phyloP scores from a whole-genome alignment of 2,888 invertebrate species.

The Agrochola litura region DNA sequence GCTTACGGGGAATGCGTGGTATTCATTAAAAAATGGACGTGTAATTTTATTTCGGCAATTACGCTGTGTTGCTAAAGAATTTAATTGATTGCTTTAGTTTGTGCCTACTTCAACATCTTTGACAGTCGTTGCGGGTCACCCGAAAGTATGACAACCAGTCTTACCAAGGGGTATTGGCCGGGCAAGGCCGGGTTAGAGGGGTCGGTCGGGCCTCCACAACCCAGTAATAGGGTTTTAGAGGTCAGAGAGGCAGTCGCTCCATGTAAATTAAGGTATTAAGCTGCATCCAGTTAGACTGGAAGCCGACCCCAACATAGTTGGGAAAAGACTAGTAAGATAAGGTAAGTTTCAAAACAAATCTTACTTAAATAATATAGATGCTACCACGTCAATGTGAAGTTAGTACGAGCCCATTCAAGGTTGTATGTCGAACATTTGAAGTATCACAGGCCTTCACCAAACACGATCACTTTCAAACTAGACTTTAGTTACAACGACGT shows the following conservation, averaged over 20 bases:
- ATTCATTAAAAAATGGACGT: constrained; percentile 30
- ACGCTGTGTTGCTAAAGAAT: not conserved
- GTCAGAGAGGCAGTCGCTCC: no score
- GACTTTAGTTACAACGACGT: constrained; percentile 9
- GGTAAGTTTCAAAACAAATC: not conserved
- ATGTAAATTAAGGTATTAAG: no score
- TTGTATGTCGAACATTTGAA: not conserved
- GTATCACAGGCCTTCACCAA: constrained; percentile 7
- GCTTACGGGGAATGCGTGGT: not conserved
- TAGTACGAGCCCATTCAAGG: not conserved
- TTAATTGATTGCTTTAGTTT: not conserved
- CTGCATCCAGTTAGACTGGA: no score
- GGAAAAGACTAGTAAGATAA: no score
- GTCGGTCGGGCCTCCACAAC: no score
- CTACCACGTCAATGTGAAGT: not conserved
- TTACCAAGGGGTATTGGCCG: no score
- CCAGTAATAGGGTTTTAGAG: no score
- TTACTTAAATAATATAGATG: not conserved
- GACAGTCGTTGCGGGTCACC: no score
- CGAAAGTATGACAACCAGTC: no score
- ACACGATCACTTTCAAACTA: constrained; percentile 15
- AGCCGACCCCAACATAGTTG: no score
- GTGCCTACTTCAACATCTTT: not conserved
- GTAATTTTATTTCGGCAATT: constrained; percentile 8
- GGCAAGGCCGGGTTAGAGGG: no score